Evolutionary conservation across 2,888 invertebrate genomes (phyloP).

Genomic region (Watsonalla cultraria): DNA sequence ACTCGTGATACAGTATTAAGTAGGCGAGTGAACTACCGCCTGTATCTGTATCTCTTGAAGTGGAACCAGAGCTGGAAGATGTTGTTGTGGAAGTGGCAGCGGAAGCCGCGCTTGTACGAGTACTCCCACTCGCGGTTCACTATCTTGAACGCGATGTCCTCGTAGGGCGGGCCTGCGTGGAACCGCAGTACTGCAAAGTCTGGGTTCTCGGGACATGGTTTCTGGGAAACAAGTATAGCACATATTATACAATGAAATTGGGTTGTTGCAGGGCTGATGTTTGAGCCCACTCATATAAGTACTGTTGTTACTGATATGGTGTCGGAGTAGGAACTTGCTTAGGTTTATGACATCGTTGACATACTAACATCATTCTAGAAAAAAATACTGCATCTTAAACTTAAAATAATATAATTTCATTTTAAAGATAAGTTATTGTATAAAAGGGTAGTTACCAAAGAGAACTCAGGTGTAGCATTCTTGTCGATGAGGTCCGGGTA

Average conservation of each 20-base stretch:
- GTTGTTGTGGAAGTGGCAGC: constrained; percentile 99
- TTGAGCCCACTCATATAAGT: too few relatives aligned
- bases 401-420: too few relatives aligned
- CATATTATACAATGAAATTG: too few relatives aligned
- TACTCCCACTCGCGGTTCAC: constrained; percentile 99
- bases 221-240: constrained; percentile 70
- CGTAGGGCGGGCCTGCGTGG: constrained; percentile 99
- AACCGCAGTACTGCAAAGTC: constrained; percentile 97
- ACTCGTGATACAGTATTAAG: too few relatives aligned
- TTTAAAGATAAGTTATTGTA: too few relatives aligned
- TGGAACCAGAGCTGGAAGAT: constrained; percentile 99
- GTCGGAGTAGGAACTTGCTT: too few relatives aligned
- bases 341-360: too few relatives aligned
- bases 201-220: constrained; percentile 92
- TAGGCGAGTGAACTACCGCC: constrained; percentile 76
- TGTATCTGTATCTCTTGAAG: constrained; percentile 98
- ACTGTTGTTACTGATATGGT: too few relatives aligned
- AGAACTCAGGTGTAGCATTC: constrained; percentile 94
- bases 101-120: constrained; percentile 97
- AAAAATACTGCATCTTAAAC: too few relatives aligned
- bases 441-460: constrained; percentile 70
- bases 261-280: too few relatives aligned
- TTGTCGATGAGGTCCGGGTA: constrained; percentile 99
- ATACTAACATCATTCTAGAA: too few relatives aligned
- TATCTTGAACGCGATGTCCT: constrained; percentile 99